Conservation (phyloP, 2,113 vertebrate genomes). For the Poeciliopsis prolifica region DNA sequence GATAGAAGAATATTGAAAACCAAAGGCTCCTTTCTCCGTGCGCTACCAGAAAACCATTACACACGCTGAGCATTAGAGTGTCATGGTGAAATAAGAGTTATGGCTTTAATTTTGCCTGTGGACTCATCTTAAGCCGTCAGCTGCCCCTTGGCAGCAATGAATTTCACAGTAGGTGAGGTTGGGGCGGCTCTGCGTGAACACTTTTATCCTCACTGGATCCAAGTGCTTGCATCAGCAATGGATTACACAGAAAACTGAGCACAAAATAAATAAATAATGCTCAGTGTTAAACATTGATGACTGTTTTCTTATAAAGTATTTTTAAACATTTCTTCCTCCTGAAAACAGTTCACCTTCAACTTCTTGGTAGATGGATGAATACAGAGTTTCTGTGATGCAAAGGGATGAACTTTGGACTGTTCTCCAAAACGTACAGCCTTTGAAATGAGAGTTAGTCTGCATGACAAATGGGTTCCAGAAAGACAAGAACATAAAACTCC, state of each 20-base stretch:
- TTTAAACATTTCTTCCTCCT: neutral
- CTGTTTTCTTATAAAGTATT: neutral
- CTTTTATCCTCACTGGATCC: constrained; percentile 18
- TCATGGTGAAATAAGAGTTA: constrained; percentile 38
- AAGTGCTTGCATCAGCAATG: neutral
- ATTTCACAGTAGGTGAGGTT: constrained; percentile 10
- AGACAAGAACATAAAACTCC: neutral
- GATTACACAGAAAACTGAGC: constrained; percentile 2
- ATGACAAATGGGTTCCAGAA: neutral
- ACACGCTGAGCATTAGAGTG: constrained; percentile 16
- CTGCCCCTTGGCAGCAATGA: constrained; percentile 9
- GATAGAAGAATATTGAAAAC: neutral
- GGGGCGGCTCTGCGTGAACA: constrained; percentile 7
- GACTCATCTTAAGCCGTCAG: constrained; percentile 25
- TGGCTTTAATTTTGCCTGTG: constrained; percentile 49
- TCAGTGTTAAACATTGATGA: neutral
- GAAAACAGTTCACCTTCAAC: too few species aligned
- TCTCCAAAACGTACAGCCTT: too few species aligned
- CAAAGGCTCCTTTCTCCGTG: constrained; percentile 5
- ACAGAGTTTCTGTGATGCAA: too few species aligned
- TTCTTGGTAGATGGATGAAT: too few species aligned
- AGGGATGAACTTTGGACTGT: too few species aligned
- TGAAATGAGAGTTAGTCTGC: neutral
- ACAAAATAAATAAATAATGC: neutral
- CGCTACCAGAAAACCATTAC: constrained; percentile 8